Evolutionary conservation across 2,113 vertebrate species (phyloP).

Genomic region (Dissostichus mawsoni): DNA sequence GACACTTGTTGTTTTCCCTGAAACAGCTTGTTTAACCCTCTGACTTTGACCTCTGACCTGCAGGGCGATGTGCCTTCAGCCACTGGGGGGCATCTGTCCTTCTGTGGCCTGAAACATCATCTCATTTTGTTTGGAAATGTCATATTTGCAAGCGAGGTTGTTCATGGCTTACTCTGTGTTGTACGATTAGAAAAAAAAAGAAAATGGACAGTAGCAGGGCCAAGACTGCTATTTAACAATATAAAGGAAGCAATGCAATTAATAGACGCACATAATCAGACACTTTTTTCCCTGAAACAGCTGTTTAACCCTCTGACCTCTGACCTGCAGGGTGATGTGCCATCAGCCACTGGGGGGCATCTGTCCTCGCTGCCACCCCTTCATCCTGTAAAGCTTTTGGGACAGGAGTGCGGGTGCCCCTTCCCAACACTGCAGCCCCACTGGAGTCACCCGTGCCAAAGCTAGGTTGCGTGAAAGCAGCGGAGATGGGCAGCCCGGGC

Average conservation of each 20-base stretch:
- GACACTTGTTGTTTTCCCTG: conserved; percentile 65
- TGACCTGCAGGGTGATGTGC: conserved; percentile 80
- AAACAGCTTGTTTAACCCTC: conserved; percentile 72
- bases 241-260: conserved; percentile 47
- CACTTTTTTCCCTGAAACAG: conserved; percentile 69
- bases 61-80: conserved; percentile 80
- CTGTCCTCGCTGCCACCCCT: conserved; percentile 74
- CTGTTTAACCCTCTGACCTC: conserved; percentile 69
- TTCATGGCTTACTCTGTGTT: conserved; percentile 18
- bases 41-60: conserved; percentile 65
- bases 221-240: conserved; percentile 58
- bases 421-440: conserved; percentile 55
- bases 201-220: conserved; percentile 44
- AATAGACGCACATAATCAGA: conserved; percentile 68
- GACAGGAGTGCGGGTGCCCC: conserved; percentile 69
- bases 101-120: conserved; percentile 57
- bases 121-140: conserved; percentile 51
- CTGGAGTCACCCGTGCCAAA: conserved; percentile 77
- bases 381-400: conserved; percentile 76
- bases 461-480: conserved; percentile 60
- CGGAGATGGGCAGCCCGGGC: conserved; percentile 90
- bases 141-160: conserved; percentile 36
- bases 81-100: conserved; percentile 63
- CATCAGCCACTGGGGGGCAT: conserved; percentile 76
- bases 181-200: conserved; percentile 20